These are phyloP conservation scores for Villa cingulata DNA, from an alignment of 2,888 invertebrate species.

Conservation along the genomic window DNA sequence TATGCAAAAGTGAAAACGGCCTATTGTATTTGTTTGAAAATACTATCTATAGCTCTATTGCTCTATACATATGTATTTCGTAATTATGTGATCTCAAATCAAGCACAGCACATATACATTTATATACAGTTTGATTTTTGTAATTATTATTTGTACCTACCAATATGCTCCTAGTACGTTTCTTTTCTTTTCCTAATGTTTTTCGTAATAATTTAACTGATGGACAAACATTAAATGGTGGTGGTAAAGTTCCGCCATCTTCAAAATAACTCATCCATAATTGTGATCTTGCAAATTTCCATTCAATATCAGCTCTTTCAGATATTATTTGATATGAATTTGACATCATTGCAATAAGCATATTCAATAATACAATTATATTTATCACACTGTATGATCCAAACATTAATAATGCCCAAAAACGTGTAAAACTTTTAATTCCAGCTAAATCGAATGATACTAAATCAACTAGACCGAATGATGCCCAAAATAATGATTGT, in stretches of 20 bases:
- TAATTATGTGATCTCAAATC: too few species aligned
- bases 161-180: slow-evolving; percentile 45
- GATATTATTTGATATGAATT: slow-evolving; percentile 97
- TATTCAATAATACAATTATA: slow-evolving; percentile 89
- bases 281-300: slow-evolving; percentile 93
- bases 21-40: too few species aligned
- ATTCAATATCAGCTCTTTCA: slow-evolving; percentile 87
- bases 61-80: too few species aligned
- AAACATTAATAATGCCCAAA: slow-evolving; percentile 94
- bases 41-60: too few species aligned
- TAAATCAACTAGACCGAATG: slow-evolving; percentile 89
- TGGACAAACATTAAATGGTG: slow-evolving; percentile 89
- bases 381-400: slow-evolving; percentile 96
- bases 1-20: too few species aligned
- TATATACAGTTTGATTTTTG: too few species aligned
- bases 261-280: slow-evolving; percentile 97
- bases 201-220: slow-evolving; percentile 58
- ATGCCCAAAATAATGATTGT: slow-evolving; percentile 96
- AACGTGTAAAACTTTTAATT: slow-evolving; percentile 89
- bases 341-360: slow-evolving; percentile 99
- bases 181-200: slow-evolving; percentile 36
- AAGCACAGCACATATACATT: too few species aligned
- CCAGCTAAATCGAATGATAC: slow-evolving; percentile 89
- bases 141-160: slow-evolving; percentile 35
- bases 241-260: slow-evolving; percentile 79